A percentile compares a stretch with the other conserved stretches of the same genome.
phyloP scores from a whole-genome alignment of 2,888 invertebrate genomes.

The Embidobia sp. region DNA sequence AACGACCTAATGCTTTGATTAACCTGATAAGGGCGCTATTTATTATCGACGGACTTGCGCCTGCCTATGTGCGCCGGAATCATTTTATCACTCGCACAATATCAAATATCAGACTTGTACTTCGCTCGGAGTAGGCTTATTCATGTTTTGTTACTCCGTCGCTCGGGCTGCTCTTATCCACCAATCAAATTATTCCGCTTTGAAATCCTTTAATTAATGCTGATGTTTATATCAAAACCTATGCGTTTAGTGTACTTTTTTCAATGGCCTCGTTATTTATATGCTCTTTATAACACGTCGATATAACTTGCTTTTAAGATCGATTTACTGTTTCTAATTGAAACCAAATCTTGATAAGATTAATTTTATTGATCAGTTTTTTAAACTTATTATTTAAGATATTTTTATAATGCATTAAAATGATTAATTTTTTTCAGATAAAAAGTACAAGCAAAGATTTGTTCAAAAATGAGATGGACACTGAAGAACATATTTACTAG shows the following conservation, averaged over 20 bases:
- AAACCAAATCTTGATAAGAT: too few species aligned
- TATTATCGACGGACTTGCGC: slow-evolving; percentile 49
- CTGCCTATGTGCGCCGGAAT: slow-evolving; percentile 37
- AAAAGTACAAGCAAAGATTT: too few species aligned
- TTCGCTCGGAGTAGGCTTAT: slow-evolving; percentile 33
- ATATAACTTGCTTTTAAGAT: too few species aligned
- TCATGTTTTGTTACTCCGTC: slow-evolving; percentile 44
- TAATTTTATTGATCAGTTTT: too few species aligned
- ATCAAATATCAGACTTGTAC: slow-evolving; percentile 61
- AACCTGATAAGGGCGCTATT: slow-evolving; percentile 56
- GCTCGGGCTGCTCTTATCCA: slow-evolving; percentile 19
- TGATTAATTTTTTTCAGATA: too few species aligned
- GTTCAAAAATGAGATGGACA: not conserved
- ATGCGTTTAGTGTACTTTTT: not conserved
- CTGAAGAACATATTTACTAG: slow-evolving; percentile 49
- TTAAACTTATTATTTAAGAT: too few species aligned
- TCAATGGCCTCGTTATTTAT: too few species aligned
- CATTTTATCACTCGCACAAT: slow-evolving; percentile 59
- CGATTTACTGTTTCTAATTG: too few species aligned
- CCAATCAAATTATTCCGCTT: slow-evolving; percentile 30
- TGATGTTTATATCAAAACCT: slow-evolving; percentile 37
- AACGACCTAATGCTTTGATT: slow-evolving; percentile 60
- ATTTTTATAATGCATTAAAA: too few species aligned
- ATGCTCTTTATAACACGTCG: too few species aligned
- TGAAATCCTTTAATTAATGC: slow-evolving; percentile 34